phyloP scores from a whole-genome alignment of 2,797 vertebrate genomes.

The Cyclura pinguis region DNA sequence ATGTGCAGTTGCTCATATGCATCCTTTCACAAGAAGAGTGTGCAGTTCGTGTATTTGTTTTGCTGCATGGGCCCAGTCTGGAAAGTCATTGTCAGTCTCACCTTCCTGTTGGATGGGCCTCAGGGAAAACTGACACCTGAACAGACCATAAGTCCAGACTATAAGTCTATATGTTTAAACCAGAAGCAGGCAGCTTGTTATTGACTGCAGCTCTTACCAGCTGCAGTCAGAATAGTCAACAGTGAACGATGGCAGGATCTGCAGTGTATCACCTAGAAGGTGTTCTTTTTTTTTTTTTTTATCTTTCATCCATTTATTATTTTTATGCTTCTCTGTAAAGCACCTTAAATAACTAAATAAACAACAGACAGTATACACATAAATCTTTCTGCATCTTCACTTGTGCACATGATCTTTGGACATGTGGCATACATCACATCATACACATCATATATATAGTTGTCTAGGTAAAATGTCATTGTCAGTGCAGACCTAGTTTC shows the following conservation, averaged over 20 bases:
- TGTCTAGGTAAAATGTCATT: background rate
- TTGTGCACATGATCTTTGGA: background rate
- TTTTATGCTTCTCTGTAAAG: background rate
- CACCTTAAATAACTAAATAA: background rate
- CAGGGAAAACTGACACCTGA: background rate
- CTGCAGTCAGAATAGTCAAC: background rate
- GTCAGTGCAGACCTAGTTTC: background rate
- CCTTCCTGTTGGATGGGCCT: background rate
- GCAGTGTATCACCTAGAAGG: background rate
- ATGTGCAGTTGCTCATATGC: too few relatives aligned
- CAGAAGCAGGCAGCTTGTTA: background rate
- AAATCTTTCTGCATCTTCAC: background rate
- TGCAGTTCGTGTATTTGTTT: background rate
- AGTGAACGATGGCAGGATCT: background rate
- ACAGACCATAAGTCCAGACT: background rate
- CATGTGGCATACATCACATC: background rate
- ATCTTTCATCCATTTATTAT: too few relatives aligned
- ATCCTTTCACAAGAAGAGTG: background rate
- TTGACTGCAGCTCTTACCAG: background rate
- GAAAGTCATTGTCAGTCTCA: background rate
- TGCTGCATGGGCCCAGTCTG: background rate
- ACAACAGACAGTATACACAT: background rate
- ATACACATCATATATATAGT: too few relatives aligned
- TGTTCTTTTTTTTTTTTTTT: background rate
- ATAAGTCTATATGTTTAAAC: background rate